Evolutionary conservation across 1,140 invertebrate genomes (phyloP).

Genomic region (Colletes latitarsis): DNA sequence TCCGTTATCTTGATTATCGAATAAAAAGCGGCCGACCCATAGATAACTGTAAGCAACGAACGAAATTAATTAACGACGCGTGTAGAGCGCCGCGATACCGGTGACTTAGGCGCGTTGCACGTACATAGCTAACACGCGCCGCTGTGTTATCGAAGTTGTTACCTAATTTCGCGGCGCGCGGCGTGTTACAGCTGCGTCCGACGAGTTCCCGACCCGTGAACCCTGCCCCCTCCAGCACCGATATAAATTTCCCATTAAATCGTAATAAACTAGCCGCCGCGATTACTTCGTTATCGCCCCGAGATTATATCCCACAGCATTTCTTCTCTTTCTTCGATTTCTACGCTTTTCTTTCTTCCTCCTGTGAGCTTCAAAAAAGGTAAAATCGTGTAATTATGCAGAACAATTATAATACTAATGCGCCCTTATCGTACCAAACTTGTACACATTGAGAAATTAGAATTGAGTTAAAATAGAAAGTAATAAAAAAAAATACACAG

Average conservation of each 20-base stretch:
- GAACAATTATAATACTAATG: too few relatives aligned
- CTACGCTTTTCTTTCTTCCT: not conserved
- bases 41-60: constrained; percentile 9
- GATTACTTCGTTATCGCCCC: constrained; percentile 42
- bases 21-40: constrained; percentile 4
- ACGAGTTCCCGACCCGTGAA: not conserved
- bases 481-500: too few relatives aligned
- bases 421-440: too few relatives aligned
- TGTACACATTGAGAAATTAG: too few relatives aligned
- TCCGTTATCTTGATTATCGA: constrained; percentile 43
- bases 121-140: not conserved
- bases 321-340: not conserved
- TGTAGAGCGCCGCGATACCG: not conserved
- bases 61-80: constrained; percentile 42
- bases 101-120: not conserved
- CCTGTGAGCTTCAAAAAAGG: too few relatives aligned
- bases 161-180: constrained; percentile 37
- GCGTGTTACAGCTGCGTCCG: constrained; percentile 30
- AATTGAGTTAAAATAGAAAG: too few relatives aligned
- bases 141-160: constrained; percentile 40
- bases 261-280: constrained; percentile 34
- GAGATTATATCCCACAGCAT: constrained; percentile 29
- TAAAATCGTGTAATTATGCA: too few relatives aligned
- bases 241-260: constrained; percentile 40
- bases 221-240: not conserved